A percentile compares a stretch with the other conserved stretches of the same genome.
phyloP scores from a whole-genome alignment of 2,113 vertebrate genomes.

The Parotia lawesii region DNA sequence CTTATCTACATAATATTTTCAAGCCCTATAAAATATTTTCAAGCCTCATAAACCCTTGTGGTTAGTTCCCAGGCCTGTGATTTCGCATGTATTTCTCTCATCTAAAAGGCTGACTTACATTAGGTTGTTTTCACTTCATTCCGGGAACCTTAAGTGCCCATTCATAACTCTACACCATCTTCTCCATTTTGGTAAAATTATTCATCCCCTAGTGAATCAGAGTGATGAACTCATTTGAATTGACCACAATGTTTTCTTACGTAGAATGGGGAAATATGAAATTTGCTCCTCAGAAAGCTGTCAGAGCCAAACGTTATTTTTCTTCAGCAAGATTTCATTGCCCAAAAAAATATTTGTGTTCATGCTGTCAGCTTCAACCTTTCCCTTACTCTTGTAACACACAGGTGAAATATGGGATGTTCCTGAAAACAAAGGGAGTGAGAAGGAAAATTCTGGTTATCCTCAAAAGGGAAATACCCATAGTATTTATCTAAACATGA shows the following conservation, averaged over 20 bases:
- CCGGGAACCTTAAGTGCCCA: neutral
- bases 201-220: neutral
- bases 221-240: neutral
- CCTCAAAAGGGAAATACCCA: neutral
- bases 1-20: neutral
- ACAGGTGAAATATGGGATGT: neutral
- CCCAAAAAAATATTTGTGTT: neutral
- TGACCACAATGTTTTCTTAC: neutral
- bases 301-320: neutral
- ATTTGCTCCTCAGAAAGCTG: neutral
- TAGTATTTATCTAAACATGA: neutral
- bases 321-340: neutral
- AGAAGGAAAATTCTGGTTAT: neutral
- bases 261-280: neutral
- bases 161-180: neutral
- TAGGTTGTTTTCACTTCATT: neutral
- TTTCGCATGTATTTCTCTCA: fast-evolving
- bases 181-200: neutral
- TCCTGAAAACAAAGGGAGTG: neutral
- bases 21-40: neutral
- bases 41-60: neutral
- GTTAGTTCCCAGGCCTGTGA: neutral
- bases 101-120: neutral
- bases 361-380: neutral
- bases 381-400: neutral